Percentiles rank a stretch among this genome's conserved stretches.
These are phyloP conservation scores for Lordiphosa fenestrarum DNA, from an alignment of 2,888 invertebrate genomes.

Conservation along the genomic window DNA sequence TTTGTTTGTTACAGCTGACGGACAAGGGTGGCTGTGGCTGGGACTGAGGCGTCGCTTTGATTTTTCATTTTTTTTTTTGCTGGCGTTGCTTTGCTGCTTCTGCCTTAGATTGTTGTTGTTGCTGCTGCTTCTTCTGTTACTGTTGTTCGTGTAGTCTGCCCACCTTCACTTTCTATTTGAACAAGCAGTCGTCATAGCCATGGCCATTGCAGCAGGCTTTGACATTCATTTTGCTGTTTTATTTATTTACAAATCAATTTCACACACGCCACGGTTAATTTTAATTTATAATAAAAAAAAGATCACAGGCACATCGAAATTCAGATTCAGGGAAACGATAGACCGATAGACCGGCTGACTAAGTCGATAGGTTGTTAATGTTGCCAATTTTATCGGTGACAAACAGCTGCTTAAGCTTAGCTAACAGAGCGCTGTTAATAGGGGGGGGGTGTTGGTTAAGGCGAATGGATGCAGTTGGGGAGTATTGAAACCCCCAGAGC, in stretches of 20 bases:
- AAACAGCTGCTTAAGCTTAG: background rate
- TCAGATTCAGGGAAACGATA: background rate
- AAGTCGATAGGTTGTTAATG: background rate
- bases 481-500: too few species aligned
- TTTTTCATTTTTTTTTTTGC: conserved; percentile 17
- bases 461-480: too few species aligned
- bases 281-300: conserved; percentile 16
- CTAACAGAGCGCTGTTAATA: background rate
- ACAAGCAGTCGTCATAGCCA: conserved; percentile 40
- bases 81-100: conserved; percentile 5
- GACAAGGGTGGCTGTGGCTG: conserved; percentile 1
- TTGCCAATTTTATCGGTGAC: too few species aligned
- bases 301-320: conserved; percentile 3
- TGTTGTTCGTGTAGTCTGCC: conserved; percentile 8
- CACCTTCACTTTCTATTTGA: conserved; percentile 22
- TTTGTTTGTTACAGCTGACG: conserved; percentile 7
- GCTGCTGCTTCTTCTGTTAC: conserved; percentile 12
- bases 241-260: conserved; percentile 26
- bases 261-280: conserved; percentile 26
- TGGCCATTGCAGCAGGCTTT: conserved; percentile 11
- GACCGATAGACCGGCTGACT: conserved; percentile 4
- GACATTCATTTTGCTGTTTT: background rate
- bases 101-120: background rate
- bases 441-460: background rate
- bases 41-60: conserved; percentile 24